These are phyloP conservation scores for Eidolon dupreanum DNA, from an alignment of 2,797 vertebrate genomes.

Conservation along the genomic window DNA sequence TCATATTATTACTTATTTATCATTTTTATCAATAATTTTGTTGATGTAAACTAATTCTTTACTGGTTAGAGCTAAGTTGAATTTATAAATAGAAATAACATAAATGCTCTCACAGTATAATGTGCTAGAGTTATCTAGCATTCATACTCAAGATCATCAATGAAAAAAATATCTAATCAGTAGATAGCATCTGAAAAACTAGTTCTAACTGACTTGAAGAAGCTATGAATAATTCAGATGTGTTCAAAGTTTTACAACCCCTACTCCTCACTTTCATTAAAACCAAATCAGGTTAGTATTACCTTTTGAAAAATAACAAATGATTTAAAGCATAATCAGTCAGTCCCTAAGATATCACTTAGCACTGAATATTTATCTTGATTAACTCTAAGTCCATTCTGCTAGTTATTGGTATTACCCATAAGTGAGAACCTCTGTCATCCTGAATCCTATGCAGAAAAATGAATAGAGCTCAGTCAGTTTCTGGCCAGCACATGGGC, in stretches of 20 bases:
- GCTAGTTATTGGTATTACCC: background rate
- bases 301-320: slow-evolving; percentile 35
- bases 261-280: background rate
- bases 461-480: background rate
- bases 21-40: slow-evolving; percentile 50
- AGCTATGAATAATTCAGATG: background rate
- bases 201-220: background rate
- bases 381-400: background rate
- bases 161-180: slow-evolving; percentile 1
- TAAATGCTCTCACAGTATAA: background rate
- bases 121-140: background rate
- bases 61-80: slow-evolving; percentile 43
- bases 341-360: background rate
- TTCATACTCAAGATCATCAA: background rate
- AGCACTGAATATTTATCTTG: background rate
- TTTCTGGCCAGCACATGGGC: background rate
- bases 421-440: background rate
- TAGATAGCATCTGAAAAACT: slow-evolving; percentile 2
- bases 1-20: slow-evolving; percentile 5
- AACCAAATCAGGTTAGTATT: slow-evolving; percentile 21
- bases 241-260: slow-evolving; percentile 9
- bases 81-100: slow-evolving; percentile 47
- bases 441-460: background rate
- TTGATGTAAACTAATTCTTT: slow-evolving; percentile 9
- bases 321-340: slow-evolving; percentile 13